Evolutionary conservation across 2,797 vertebrate species (phyloP).

Genomic region (Enteromius radiatus): DNA sequence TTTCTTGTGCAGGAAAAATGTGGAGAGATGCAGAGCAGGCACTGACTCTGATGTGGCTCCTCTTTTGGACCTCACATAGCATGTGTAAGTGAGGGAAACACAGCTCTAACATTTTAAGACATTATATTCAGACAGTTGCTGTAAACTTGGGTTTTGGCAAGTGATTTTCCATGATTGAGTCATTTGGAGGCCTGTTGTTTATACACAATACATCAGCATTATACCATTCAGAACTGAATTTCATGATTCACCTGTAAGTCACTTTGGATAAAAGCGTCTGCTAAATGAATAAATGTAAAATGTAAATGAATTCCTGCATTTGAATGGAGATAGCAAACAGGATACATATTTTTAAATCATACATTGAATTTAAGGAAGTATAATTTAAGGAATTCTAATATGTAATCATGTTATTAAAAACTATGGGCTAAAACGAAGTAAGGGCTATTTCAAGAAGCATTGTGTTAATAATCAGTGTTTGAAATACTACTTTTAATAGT

Average conservation of each 20-base stretch:
- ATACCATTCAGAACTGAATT: background rate
- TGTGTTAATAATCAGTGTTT: background rate
- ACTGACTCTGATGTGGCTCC: conserved; percentile 62
- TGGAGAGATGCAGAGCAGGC: conserved; percentile 35
- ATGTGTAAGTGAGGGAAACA: conserved; percentile 63
- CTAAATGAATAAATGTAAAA: too few relatives aligned
- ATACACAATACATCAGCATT: background rate
- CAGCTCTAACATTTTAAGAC: background rate
- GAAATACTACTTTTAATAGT: background rate
- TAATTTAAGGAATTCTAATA: background rate
- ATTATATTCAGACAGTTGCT: background rate
- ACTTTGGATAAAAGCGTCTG: too few relatives aligned
- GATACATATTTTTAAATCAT: too few relatives aligned
- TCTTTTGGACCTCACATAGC: conserved; percentile 60
- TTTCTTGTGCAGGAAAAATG: conserved; percentile 61
- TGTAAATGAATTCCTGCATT: background rate
- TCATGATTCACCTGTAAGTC: too few relatives aligned
- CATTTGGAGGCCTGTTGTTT: background rate
- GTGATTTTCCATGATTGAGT: background rate
- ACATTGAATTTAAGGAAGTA: background rate
- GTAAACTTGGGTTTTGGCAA: background rate
- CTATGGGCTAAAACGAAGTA: background rate
- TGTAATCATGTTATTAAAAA: background rate
- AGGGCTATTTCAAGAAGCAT: background rate
- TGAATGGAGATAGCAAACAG: too few relatives aligned